phyloP scores from a whole-genome alignment of 2,888 invertebrate genomes.

The Drosophila multiciliata region DNA sequence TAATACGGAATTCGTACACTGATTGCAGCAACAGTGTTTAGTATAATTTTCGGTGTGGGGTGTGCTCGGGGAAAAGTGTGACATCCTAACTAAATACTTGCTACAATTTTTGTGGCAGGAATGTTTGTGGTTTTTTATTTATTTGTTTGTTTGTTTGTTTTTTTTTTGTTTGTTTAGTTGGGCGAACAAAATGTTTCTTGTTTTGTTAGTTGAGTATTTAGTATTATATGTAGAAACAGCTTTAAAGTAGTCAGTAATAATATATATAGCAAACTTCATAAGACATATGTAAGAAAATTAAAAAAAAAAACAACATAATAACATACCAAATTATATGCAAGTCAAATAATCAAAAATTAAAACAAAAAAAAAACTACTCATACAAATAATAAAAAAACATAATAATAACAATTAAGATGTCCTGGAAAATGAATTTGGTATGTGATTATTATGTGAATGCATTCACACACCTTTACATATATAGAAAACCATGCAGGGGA shows the following conservation, averaged over 20 bases:
- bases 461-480: constrained; percentile 85
- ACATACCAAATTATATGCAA: constrained; percentile 25
- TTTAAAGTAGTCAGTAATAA: constrained; percentile 11
- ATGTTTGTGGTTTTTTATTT: background rate
- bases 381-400: constrained; percentile 19
- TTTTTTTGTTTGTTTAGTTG: constrained; percentile 20
- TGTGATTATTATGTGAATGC: constrained; percentile 60
- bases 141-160: constrained; percentile 1
- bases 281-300: constrained; percentile 39
- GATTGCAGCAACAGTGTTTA: constrained; percentile 2
- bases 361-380: constrained; percentile 44
- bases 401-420: constrained; percentile 26
- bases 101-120: constrained; percentile 10
- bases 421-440: constrained; percentile 53
- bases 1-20: constrained; percentile 3
- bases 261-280: constrained; percentile 31
- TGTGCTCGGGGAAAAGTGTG: constrained; percentile 1
- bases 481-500: constrained; percentile 85
- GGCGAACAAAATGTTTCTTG: constrained; percentile 16
- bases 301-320: constrained; percentile 36
- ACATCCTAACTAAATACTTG: constrained; percentile 8
- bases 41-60: constrained; percentile 4
- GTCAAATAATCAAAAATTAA: constrained; percentile 9
- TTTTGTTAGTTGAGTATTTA: constrained; percentile 39
- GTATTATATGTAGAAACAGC: constrained; percentile 5